phyloP scores from a whole-genome alignment of 2,113 vertebrate species.

The Capreolus pygargus region DNA sequence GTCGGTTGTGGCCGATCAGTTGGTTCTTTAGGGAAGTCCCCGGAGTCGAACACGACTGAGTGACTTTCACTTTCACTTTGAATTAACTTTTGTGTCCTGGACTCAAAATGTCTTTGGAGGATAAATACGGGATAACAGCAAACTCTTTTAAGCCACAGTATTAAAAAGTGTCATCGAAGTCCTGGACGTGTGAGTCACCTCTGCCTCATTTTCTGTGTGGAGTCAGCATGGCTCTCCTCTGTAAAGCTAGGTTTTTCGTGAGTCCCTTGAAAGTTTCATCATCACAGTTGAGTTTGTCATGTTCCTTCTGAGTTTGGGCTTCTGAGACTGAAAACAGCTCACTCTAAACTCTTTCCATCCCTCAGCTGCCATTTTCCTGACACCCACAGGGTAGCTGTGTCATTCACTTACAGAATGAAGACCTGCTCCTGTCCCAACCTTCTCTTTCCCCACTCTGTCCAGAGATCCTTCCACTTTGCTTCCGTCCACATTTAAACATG shows the following conservation, averaged over 20 bases:
- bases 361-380: background rate
- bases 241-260: fast-evolving
- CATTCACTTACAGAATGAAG: background rate
- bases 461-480: background rate
- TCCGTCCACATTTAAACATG: fast-evolving
- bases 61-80: background rate
- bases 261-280: fast-evolving
- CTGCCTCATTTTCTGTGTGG: fast-evolving
- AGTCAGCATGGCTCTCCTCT: fast-evolving
- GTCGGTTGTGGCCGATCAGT: background rate
- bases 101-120: background rate
- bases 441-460: background rate
- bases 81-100: background rate
- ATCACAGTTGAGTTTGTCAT: fast-evolving
- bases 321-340: background rate
- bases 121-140: background rate
- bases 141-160: background rate
- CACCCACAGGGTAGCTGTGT: fast-evolving
- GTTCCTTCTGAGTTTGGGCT: background rate
- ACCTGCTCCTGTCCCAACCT: fast-evolving
- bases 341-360: background rate
- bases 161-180: too few relatives aligned
- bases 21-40: background rate
- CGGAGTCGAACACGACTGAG: fast-evolving
- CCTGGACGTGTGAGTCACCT: too few relatives aligned